Conservation (phyloP, 2,888 invertebrate species). For the Andrena haemorrhoa region DNA sequence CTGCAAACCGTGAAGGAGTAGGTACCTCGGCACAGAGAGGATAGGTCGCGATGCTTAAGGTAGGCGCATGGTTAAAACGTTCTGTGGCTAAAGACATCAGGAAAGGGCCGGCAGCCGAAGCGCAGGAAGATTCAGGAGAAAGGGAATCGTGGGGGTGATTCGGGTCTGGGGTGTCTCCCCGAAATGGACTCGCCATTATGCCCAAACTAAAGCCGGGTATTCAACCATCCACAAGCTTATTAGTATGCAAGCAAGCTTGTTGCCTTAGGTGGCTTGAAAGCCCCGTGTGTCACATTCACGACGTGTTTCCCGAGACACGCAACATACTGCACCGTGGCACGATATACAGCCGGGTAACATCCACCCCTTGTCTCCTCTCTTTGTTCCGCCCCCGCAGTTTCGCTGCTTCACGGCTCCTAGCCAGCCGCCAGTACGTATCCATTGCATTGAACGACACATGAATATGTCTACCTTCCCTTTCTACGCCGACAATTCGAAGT, state of each 20-base stretch:
- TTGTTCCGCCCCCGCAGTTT: slow-evolving; percentile 36
- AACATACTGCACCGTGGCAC: slow-evolving; percentile 72
- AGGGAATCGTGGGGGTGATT: slow-evolving; percentile 50
- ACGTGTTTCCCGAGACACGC: slow-evolving; percentile 79
- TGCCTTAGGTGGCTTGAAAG: slow-evolving; percentile 82
- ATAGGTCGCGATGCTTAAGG: background rate
- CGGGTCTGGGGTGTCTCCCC: slow-evolving; percentile 46
- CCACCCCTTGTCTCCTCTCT: slow-evolving; percentile 48
- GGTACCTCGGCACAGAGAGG: background rate
- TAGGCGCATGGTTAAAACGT: slow-evolving; percentile 63
- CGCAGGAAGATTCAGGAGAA: slow-evolving; percentile 54
- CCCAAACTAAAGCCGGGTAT: slow-evolving; percentile 81
- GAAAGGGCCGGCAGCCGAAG: slow-evolving; percentile 28
- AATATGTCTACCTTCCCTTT: slow-evolving; percentile 60
- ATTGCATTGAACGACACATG: slow-evolving; percentile 60
- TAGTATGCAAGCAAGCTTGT: slow-evolving; percentile 83
- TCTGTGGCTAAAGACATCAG: slow-evolving; percentile 65
- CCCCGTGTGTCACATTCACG: slow-evolving; percentile 82
- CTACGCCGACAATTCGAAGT: slow-evolving; percentile 69
- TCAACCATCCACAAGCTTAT: slow-evolving; percentile 82
- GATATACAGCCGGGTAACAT: slow-evolving; percentile 67
- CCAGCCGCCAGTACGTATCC: slow-evolving; percentile 52
- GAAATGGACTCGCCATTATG: slow-evolving; percentile 83
- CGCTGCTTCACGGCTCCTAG: slow-evolving; percentile 19
- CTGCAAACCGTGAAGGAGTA: background rate